These are phyloP conservation scores for Fratercula arctica DNA, from an alignment of 2,797 vertebrate genomes.

Conservation along the genomic window DNA sequence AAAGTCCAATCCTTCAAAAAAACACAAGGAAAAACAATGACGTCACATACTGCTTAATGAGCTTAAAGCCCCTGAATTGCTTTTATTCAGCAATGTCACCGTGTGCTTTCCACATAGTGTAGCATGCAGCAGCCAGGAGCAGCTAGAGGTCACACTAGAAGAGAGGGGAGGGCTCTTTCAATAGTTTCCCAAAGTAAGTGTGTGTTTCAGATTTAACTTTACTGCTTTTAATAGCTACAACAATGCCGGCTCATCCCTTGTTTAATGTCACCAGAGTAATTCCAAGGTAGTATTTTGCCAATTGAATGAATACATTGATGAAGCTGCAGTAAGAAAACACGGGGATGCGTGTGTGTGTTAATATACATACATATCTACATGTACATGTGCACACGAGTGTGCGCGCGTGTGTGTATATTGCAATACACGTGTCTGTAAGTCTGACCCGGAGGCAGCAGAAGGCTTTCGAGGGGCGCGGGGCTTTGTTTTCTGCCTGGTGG, in stretches of 20 bases:
- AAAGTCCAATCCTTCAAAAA: neutral
- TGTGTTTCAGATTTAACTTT: neutral
- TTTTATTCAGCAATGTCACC: neutral
- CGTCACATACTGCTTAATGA: neutral
- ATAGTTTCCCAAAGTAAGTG: neutral
- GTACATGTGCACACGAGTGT: neutral
- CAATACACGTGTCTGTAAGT: neutral
- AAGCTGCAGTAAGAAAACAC: neutral
- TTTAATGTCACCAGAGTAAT: neutral
- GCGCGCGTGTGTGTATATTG: rapidly evolving
- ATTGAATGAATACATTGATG: neutral
- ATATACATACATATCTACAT: rapidly evolving
- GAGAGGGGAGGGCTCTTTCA: neutral
- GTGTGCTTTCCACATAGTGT: rapidly evolving
- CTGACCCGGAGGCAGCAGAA: neutral
- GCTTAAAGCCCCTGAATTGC: neutral
- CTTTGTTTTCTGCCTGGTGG: neutral
- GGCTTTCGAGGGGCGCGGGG: neutral
- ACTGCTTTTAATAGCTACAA: neutral
- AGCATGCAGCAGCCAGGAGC: neutral
- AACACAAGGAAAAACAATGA: neutral
- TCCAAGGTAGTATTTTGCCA: neutral
- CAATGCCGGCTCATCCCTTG: neutral
- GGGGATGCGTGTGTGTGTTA: neutral
- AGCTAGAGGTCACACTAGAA: neutral